Conservation (phyloP, 1,140 invertebrate species). For the Conus ventricosus region DNA sequence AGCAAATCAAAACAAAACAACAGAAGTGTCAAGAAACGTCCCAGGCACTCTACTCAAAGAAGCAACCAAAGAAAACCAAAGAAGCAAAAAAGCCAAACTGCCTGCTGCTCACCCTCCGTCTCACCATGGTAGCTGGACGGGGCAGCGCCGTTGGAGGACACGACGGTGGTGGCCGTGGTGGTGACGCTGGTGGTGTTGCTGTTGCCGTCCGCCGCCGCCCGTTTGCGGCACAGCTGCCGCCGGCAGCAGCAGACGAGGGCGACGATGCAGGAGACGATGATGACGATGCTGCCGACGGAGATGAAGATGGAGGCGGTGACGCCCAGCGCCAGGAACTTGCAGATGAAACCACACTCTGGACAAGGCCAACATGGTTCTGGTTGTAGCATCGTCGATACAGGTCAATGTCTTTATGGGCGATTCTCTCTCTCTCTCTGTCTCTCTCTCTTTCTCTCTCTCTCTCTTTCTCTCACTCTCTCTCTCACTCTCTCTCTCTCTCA, state of each 20-base stretch:
- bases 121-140: slow-evolving; percentile 34
- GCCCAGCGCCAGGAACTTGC: slow-evolving; percentile 62
- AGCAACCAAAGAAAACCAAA: not conserved
- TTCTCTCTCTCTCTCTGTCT: too few relatives aligned
- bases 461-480: too few relatives aligned
- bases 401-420: too few relatives aligned
- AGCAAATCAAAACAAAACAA: not conserved
- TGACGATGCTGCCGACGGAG: slow-evolving; percentile 66
- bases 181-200: slow-evolving; percentile 36
- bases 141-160: slow-evolving; percentile 22
- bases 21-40: not conserved
- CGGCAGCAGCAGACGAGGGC: slow-evolving; percentile 63
- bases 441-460: too few relatives aligned
- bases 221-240: slow-evolving; percentile 56
- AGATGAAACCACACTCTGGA: slow-evolving; percentile 59
- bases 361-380: not conserved
- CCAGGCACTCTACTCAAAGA: not conserved
- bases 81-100: not conserved
- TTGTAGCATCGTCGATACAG: too few relatives aligned
- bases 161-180: slow-evolving; percentile 33
- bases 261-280: slow-evolving; percentile 61
- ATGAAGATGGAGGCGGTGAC: slow-evolving; percentile 67
- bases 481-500: too few relatives aligned
- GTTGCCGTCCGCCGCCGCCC: slow-evolving; percentile 45
- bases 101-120: slow-evolving; percentile 31